Base-by-base conservation (phyloP, 2,888 invertebrate species). In the Invenusta paracnida region DNA sequence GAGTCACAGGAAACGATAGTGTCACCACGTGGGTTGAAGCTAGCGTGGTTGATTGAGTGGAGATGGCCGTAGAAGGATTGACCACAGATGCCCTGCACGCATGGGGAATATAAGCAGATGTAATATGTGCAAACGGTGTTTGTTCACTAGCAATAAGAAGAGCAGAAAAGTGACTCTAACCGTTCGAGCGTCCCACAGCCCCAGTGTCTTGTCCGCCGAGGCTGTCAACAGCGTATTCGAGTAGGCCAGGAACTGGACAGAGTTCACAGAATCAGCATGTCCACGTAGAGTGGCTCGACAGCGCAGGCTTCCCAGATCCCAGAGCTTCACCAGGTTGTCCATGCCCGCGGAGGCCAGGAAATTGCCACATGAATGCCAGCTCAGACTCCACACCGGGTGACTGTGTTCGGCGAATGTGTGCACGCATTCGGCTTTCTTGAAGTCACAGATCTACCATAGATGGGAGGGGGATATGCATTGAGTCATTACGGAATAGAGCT, bases 401-500 rank as follows among this genome's bases (percentile, higher is more conserved):
- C 89, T 90, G 87, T 92, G 92, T 83, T 91, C 91, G 13, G 90
- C 90, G 88, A 92, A 92, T 1, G 91, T 91, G 85, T 91, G 91
- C 25, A 91, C 89, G 88, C 91, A 91, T 86, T 90, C 90, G 28
- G 90, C 90, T 86, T 90, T 89, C 13, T 90, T 88, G 86, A 91
- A 90, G 88, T 91, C 91, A 91, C 91, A 92, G 30, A 92, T 90
- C 88, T 81, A 11, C 17, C 23, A 2, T 1, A 29, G 28, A 29
- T n/a, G 30, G 28, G 2, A 79, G 25, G 25, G 25, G 25, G 25
- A n/a, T 2, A n/a, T 2, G 25, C 2, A 29, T 17, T 82, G 2
- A 29, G 27, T 82, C n/a, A n/a, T 48, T 11, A 17, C 17, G 48
- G 48, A 48, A 11, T n/a, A n/a, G n/a, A n/a, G n/a, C n/a, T n/a